Percentiles rank a stretch among this genome's conserved stretches.
phyloP scores from a whole-genome alignment of 2,888 invertebrate genomes.

The Nymphalis urticae region DNA sequence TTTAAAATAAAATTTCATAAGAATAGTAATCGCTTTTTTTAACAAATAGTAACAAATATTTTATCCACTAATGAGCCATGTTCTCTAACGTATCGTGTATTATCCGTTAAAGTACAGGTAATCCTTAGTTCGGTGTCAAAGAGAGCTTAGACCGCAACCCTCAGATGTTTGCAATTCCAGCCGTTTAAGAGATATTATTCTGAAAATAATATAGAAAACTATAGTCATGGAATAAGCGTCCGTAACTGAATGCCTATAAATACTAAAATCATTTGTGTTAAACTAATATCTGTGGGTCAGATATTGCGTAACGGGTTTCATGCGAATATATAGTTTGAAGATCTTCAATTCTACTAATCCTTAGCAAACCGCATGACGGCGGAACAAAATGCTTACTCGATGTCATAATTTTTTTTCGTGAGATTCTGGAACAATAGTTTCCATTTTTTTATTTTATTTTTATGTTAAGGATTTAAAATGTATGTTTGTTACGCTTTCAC shows the following conservation, averaged over 20 bases:
- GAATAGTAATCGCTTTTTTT: background rate
- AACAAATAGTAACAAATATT: background rate
- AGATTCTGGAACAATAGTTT: too few species aligned
- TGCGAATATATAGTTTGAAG: background rate
- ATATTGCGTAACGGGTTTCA: slow-evolving; percentile 2
- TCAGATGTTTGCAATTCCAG: slow-evolving; percentile 8
- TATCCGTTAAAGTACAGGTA: slow-evolving; percentile 14
- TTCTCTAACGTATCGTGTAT: background rate
- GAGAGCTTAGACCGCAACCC: slow-evolving; percentile 8
- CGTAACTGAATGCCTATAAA: background rate
- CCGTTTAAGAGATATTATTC: slow-evolving; percentile 4
- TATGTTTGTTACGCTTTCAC: too few species aligned
- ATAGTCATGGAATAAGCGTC: background rate
- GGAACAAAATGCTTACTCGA: background rate
- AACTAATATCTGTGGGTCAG: background rate
- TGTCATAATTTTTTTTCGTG: background rate
- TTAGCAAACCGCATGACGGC: background rate
- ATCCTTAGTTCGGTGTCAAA: slow-evolving; percentile 7
- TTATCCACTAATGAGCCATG: slow-evolving; percentile 12
- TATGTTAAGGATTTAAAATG: too few species aligned
- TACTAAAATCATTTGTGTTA: slow-evolving; percentile 2
- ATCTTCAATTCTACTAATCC: background rate
- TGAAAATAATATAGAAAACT: background rate
- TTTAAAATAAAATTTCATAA: background rate
- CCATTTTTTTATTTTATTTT: too few species aligned